Conservation (phyloP, 2,797 vertebrate genomes). For the Anas capensis region DNA sequence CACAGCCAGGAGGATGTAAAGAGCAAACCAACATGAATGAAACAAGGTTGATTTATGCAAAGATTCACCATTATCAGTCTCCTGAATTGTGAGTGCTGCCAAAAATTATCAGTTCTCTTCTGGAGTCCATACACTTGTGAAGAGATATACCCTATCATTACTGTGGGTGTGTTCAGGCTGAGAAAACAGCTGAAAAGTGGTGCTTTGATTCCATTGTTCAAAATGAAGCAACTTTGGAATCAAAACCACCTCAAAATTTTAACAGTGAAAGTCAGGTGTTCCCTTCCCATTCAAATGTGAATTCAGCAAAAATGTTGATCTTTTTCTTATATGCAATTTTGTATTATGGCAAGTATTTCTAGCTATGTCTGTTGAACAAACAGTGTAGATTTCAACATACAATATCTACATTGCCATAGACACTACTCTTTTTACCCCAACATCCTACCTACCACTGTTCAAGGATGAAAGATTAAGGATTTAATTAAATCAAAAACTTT, state of each 20-base stretch:
- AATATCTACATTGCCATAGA: neutral
- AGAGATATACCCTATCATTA: neutral
- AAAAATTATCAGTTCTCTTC: neutral
- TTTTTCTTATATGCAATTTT: neutral
- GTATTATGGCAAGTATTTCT: neutral
- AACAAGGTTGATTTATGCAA: neutral
- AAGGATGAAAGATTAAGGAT: neutral
- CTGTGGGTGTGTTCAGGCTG: neutral
- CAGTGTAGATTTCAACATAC: neutral
- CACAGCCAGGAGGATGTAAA: neutral
- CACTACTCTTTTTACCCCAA: neutral
- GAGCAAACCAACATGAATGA: neutral
- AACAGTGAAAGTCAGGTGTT: neutral
- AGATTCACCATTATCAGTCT: neutral
- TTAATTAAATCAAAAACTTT: neutral
- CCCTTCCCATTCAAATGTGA: neutral
- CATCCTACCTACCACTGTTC: neutral
- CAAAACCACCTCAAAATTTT: neutral
- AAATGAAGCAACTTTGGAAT: neutral
- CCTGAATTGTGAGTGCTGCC: neutral
- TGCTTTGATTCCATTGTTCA: neutral
- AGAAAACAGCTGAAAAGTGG: neutral
- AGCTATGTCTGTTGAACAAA: neutral
- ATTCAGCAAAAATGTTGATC: neutral
- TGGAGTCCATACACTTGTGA: neutral